Conservation (phyloP, 2,888 invertebrate species). For the Microplitis manilae region DNA sequence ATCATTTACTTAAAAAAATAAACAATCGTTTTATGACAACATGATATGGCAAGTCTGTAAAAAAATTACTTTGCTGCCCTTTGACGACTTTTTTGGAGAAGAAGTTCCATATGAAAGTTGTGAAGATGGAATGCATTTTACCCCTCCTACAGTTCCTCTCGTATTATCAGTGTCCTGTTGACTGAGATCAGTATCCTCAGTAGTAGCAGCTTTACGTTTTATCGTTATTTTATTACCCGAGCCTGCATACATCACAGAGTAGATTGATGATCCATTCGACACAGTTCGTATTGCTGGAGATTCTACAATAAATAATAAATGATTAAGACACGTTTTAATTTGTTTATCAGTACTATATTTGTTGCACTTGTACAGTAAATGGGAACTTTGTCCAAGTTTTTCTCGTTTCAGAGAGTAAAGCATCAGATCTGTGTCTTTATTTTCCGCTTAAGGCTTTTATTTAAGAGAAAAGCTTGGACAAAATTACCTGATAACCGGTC, state of each 20-base stretch:
- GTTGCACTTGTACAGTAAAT: too few relatives aligned
- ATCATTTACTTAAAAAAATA: constrained; percentile 20
- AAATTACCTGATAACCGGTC: too few relatives aligned
- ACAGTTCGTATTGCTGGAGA: constrained; percentile 70
- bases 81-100: constrained; percentile 67
- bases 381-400: too few relatives aligned
- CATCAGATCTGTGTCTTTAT: too few relatives aligned
- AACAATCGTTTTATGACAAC: background rate
- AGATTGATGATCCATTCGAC: constrained; percentile 77
- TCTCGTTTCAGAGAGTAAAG: too few relatives aligned
- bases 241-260: constrained; percentile 86
- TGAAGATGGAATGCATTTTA: constrained; percentile 68
- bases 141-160: constrained; percentile 66
- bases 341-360: background rate
- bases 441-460: too few relatives aligned
- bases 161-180: constrained; percentile 72
- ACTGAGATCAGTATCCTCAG: constrained; percentile 73
- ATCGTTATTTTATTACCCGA: constrained; percentile 88
- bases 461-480: too few relatives aligned
- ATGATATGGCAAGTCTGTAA: background rate
- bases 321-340: background rate
- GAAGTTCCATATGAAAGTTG: constrained; percentile 66
- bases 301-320: constrained; percentile 50
- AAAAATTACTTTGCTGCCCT: constrained; percentile 66
- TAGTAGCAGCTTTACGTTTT: constrained; percentile 79